Conservation (phyloP, 2,797 vertebrate species). For the Gymnothorax javanicus region DNA sequence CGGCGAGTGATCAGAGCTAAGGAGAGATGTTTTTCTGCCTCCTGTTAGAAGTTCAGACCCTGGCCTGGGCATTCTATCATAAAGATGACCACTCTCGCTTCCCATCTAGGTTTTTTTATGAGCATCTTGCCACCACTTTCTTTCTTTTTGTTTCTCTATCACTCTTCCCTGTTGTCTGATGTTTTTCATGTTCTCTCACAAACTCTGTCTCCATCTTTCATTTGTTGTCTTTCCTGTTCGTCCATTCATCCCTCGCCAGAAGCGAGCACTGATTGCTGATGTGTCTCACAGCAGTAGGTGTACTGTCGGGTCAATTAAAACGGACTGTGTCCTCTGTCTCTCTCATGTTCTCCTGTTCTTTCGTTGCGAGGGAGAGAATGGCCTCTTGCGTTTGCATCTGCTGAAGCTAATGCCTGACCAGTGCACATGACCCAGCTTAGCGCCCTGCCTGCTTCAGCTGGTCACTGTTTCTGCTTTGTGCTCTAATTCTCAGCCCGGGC, state of each 20-base stretch:
- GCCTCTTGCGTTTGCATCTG: neutral
- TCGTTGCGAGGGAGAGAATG: neutral
- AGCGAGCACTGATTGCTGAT: neutral
- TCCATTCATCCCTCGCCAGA: neutral
- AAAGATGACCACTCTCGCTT: too few species aligned
- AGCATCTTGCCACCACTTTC: neutral
- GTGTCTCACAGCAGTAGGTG: neutral
- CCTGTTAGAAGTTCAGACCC: too few species aligned
- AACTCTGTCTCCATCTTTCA: neutral
- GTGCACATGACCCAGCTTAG: conserved; percentile 28
- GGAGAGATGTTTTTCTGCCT: too few species aligned
- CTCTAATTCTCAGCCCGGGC: conserved; percentile 34
- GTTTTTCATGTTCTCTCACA: neutral
- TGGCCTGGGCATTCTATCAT: too few species aligned
- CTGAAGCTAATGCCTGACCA: neutral
- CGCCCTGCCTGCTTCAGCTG: conserved; percentile 3
- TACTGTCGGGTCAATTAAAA: neutral
- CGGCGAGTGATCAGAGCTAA: too few species aligned
- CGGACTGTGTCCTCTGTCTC: neutral
- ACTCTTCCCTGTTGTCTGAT: conserved; percentile 37
- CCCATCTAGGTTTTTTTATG: too few species aligned
- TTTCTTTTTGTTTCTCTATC: conserved; percentile 43
- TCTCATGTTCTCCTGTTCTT: conserved; percentile 32
- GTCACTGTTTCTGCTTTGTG: conserved; percentile 16
- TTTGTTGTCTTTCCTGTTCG: neutral